A percentile compares a stretch with the other conserved stretches of the same genome.
Evolutionary conservation across 2,113 vertebrate species (phyloP).

Genomic region (Smithornis capensis): DNA sequence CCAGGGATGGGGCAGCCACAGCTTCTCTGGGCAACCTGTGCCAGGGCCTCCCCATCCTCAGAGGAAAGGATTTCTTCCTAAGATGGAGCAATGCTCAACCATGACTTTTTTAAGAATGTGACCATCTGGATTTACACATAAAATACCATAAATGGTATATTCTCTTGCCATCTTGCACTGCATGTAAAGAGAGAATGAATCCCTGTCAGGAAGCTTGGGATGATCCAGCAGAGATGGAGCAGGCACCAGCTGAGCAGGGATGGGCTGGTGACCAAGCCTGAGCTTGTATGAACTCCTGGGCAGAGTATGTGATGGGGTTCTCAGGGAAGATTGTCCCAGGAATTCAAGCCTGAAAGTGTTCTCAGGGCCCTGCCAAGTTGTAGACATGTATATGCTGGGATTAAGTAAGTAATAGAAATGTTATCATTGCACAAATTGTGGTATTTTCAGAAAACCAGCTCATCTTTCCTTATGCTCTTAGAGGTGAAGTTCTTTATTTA

Average conservation of each 20-base stretch:
- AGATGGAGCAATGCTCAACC: not conserved
- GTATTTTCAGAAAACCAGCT: not conserved
- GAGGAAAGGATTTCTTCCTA: not conserved
- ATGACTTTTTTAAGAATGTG: not conserved
- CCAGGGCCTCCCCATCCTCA: not conserved
- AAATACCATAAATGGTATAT: not conserved
- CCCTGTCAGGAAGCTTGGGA: not conserved
- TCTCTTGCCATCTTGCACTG: not conserved
- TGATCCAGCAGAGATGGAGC: not conserved
- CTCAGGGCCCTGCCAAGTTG: not conserved
- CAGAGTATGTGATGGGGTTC: not conserved
- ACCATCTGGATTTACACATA: not conserved
- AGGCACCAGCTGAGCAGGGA: not conserved
- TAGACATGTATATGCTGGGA: not conserved
- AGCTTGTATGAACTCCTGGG: not conserved
- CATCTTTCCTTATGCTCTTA: not conserved
- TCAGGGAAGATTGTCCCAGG: not conserved
- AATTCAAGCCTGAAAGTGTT: not conserved
- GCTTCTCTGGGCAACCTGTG: not conserved
- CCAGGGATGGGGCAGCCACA: not conserved
- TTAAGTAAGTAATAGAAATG: not conserved
- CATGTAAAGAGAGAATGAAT: not conserved
- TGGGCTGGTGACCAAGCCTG: not conserved
- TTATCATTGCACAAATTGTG: not conserved
- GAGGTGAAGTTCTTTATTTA: not conserved